Base-by-base conservation (phyloP, 2,113 vertebrate species). In the Aphyosemion australe region DNA sequence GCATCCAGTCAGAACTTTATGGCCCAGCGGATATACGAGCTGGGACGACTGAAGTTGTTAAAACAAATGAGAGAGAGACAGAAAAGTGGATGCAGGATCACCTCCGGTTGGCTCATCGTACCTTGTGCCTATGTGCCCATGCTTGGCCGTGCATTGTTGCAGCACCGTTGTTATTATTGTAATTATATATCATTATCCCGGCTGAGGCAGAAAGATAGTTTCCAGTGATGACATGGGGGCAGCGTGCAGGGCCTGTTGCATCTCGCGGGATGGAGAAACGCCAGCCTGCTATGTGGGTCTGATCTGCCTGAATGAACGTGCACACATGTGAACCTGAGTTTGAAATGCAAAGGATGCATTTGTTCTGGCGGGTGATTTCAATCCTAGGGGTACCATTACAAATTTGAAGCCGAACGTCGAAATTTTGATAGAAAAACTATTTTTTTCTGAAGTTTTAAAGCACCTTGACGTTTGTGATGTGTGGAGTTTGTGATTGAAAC, bases 111-210 rank as follows among this genome's bases (percentile, higher is more conserved):
- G 81, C 69, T 69, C 72, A 46, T 46, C 20, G 1, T 0, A 41
- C 49, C 12, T 0, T 68, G 63, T 62, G 66, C 34, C 34, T 8
- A 37, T 37, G 34, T 72, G 56, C 60, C 65, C n/a, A 11, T 20
- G 18, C 65, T 55, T 66, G 52, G 64, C 53, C 62, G 70, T 74
- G 63, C 70, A 67, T 83, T 78, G 76, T 72, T 72, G 71, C 72
- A 69, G 75, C 59, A 3, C 72, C 68, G 79, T 87, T 86, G 80
- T 85, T 90, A 82, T 89, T 87, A 69, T 88, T 87, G 82, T 88
- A 90, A 90, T 91, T 83, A 80, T 89, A 90, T 88, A 83, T 89
- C 68, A 88, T 88, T 87, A 88, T 88, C 85, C 84, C 41, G 32
- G 82, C 62, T 77, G 53, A 82, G 69, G 76, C 70, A 69, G 71